Evolutionary conservation across 2,888 invertebrate species (phyloP).

Genomic region (Clistopyga incitator): DNA sequence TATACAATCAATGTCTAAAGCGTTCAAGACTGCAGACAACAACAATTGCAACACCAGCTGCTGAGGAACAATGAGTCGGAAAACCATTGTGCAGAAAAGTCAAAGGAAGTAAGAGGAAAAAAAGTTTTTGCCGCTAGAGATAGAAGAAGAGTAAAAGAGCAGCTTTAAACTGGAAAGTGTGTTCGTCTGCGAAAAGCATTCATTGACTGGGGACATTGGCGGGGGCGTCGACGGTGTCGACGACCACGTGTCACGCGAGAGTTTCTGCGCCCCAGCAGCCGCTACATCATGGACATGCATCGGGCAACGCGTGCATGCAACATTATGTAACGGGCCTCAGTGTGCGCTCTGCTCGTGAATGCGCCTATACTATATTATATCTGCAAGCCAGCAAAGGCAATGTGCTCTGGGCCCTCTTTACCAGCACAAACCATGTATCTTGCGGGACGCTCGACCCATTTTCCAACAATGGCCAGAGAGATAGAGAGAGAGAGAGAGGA

Average conservation of each 20-base stretch:
- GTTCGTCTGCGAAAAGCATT: constrained; percentile 48
- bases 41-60: constrained; percentile 13
- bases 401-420: neutral
- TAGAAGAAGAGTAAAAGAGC: constrained; percentile 10
- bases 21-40: neutral
- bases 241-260: constrained; percentile 51
- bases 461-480: constrained; percentile 64
- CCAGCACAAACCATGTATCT: constrained; percentile 55
- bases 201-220: constrained; percentile 51
- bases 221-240: constrained; percentile 28
- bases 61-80: neutral
- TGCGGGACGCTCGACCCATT: constrained; percentile 68
- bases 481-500: constrained; percentile 27
- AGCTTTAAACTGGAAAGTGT: constrained; percentile 47
- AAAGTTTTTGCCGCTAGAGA: neutral
- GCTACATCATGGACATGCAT: constrained; percentile 15
- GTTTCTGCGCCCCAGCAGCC: constrained; percentile 18
- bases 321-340: constrained; percentile 50
- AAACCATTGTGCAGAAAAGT: constrained; percentile 1
- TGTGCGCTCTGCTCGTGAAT: constrained; percentile 43
- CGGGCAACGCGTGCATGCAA: constrained; percentile 24
- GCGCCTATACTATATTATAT: constrained; percentile 1
- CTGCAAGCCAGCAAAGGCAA: constrained; percentile 27
- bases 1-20: too few relatives aligned
- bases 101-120: constrained; percentile 3